phyloP scores from a whole-genome alignment of 2,888 invertebrate genomes.

The Rhodophaea formosa region DNA sequence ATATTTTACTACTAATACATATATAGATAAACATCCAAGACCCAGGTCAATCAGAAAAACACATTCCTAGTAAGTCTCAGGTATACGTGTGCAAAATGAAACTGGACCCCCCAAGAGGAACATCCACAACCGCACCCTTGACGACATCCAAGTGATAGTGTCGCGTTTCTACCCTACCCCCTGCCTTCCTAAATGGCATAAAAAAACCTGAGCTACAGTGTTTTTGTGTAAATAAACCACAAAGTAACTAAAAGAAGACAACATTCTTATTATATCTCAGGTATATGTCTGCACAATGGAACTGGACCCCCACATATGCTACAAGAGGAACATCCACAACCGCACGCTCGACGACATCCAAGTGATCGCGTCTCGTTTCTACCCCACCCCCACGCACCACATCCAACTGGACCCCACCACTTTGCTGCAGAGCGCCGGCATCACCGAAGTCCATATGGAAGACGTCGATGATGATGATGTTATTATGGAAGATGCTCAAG shows the following conservation, averaged over 20 bases:
- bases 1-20: too few relatives aligned
- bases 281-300: slow-evolving; percentile 95
- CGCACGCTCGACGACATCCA: slow-evolving; percentile 89
- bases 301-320: slow-evolving; percentile 88
- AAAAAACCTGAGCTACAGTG: too few relatives aligned
- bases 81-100: slow-evolving; percentile 95
- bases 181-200: too few relatives aligned
- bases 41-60: too few relatives aligned
- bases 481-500: slow-evolving; percentile 62
- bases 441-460: slow-evolving; percentile 93
- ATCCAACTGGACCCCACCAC: slow-evolving; percentile 90
- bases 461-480: slow-evolving; percentile 80
- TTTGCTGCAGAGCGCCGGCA: slow-evolving; percentile 90
- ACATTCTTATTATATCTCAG: too few relatives aligned
- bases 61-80: too few relatives aligned
- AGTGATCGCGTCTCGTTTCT: slow-evolving; percentile 86
- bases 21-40: too few relatives aligned
- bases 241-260: too few relatives aligned
- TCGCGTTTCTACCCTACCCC: slow-evolving; percentile 90
- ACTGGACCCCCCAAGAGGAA: slow-evolving; percentile 90
- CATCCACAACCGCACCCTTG: slow-evolving; percentile 88
- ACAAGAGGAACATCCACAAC: slow-evolving; percentile 92
- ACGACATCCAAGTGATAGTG: slow-evolving; percentile 88
- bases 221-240: too few relatives aligned
- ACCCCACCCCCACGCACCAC: slow-evolving; percentile 89